Evolutionary conservation across 1,140 invertebrate genomes (phyloP), one percentile per base, ranked within the genome.

Genomic region (Drosophila rufa): DNA sequence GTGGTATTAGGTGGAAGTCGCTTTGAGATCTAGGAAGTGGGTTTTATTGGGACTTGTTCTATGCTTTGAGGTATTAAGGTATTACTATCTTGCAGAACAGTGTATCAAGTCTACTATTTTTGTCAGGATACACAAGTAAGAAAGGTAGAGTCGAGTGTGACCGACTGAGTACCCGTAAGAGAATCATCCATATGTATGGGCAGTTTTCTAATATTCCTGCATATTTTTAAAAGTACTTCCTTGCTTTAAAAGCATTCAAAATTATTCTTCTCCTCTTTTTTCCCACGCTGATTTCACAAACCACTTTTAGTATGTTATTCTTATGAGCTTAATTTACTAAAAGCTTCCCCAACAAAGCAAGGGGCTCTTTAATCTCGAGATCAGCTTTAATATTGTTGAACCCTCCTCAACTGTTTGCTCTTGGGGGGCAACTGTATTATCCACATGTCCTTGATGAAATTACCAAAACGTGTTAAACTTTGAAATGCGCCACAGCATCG

Each of bases 381-480:
- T 58, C 45, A 60, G 30, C 69, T 73, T 73, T 73, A 71, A 71
- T 42, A 59, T 70, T 50, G 36, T 38, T 48, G 17, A 33, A 70
- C 11, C 19, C 66, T 15, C 45, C 17, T 56, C 19, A 50, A 50
- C 12, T 58, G 43, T 59, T 58, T 59, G 43, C 15, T 48, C 36
- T 50, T 7, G 17, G 30, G 27, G 46, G 51, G 43, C n/a, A 47
- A 45, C 59, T 67, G 17, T 79, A 61, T 79, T 65, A 59, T 74
- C 43, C 69, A 38, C 78, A 80, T 82, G 80, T 82, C 75, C 75
- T 82, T 82, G 80, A 75, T 79, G 74, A 82, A 79, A 82, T 75
- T 82, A 82, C 80, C 75, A 82, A 78, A 82, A 82, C 80, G 80
- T 82, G 80, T 82, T 82, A 75, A 68, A 69, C 80, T 75, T 65